phyloP scores from a whole-genome alignment of 2,888 invertebrate species.

The Sinodicranocentrus sp. region DNA sequence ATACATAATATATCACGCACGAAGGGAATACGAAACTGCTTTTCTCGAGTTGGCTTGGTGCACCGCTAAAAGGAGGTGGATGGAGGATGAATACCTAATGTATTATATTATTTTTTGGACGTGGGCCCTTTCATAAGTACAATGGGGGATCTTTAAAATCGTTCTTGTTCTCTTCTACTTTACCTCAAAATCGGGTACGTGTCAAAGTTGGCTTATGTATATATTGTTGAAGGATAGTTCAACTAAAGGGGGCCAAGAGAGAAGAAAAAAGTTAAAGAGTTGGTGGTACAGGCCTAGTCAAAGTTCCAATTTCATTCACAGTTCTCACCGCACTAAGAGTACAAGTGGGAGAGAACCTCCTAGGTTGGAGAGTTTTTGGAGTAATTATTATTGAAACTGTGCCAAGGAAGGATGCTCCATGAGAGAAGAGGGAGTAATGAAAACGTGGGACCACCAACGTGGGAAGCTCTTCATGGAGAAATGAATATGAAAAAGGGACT shows the following conservation, averaged over 20 bases:
- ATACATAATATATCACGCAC: background rate
- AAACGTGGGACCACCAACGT: conserved; percentile 31
- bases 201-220: background rate
- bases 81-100: too few species aligned
- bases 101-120: too few species aligned
- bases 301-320: background rate
- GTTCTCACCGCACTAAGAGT: background rate
- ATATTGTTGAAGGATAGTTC: background rate
- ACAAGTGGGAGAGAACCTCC: background rate
- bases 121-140: too few species aligned
- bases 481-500: conserved; percentile 6
- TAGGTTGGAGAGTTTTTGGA: too few species aligned
- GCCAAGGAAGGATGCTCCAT: conserved; percentile 13
- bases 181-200: too few species aligned
- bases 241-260: background rate
- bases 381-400: conserved; percentile 50
- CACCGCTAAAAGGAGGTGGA: too few species aligned
- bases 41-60: too few species aligned
- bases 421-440: conserved; percentile 20
- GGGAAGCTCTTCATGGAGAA: conserved; percentile 12
- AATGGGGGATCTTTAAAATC: too few species aligned
- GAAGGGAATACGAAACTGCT: too few species aligned
- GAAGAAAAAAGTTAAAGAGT: background rate
- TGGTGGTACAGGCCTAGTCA: background rate
- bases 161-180: too few species aligned